Conservation (phyloP, 2,113 vertebrate species). For the Falco punctatus region DNA sequence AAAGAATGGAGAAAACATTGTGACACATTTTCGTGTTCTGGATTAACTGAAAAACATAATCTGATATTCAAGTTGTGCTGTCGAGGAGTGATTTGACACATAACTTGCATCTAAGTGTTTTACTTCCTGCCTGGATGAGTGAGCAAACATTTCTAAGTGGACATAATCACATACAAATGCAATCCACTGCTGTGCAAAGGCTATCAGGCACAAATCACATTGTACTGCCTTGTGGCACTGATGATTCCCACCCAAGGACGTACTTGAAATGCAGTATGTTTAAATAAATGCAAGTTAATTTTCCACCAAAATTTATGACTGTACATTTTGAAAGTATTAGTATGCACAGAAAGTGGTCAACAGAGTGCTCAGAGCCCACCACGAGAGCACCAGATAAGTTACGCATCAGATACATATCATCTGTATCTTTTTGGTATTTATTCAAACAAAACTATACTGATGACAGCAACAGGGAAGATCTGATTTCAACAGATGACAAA, state of each 20-base stretch:
- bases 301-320: background rate
- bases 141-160: slow-evolving; percentile 10
- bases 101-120: background rate
- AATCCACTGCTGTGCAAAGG: background rate
- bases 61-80: slow-evolving; percentile 31
- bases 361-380: background rate
- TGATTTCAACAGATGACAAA: background rate
- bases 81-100: background rate
- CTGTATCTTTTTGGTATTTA: background rate
- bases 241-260: background rate
- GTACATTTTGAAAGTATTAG: background rate
- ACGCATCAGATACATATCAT: background rate
- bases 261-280: background rate
- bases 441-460: background rate
- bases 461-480: background rate
- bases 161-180: background rate
- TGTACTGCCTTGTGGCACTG: background rate
- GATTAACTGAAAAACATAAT: slow-evolving; percentile 43
- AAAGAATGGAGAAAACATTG: slow-evolving; percentile 63
- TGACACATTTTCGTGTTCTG: slow-evolving; percentile 7
- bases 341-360: rapidly evolving
- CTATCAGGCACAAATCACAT: background rate
- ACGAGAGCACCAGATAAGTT: background rate
- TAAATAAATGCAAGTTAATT: background rate
- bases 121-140: background rate